phyloP scores from a whole-genome alignment of 1,140 invertebrate genomes.

The Ridgeia piscesae region DNA sequence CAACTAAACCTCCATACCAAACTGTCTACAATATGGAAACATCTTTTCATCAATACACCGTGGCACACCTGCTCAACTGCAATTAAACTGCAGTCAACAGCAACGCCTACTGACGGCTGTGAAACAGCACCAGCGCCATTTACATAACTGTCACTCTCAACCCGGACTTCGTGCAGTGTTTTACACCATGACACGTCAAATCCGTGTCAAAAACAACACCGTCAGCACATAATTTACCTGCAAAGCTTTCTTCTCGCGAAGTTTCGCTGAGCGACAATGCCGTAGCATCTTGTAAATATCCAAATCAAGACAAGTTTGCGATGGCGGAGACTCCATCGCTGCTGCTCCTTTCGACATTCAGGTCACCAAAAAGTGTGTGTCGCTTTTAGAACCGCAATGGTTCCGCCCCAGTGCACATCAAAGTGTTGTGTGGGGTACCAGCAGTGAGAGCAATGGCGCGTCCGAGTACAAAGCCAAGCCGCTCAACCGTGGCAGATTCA shows the following conservation, averaged over 20 bases:
- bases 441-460: background rate
- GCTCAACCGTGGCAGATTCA: background rate
- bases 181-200: background rate
- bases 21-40: background rate
- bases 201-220: background rate
- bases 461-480: background rate
- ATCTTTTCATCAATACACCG: background rate
- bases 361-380: background rate
- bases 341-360: background rate
- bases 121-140: background rate
- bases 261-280: background rate
- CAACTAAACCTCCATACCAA: background rate
- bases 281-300: background rate
- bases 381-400: background rate
- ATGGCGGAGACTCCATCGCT: background rate
- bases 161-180: background rate
- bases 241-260: background rate
- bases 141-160: background rate
- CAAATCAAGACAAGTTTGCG: background rate
- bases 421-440: background rate
- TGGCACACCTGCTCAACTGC: background rate
- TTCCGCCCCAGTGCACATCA: background rate
- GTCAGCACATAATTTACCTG: background rate
- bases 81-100: background rate
- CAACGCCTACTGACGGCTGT: background rate